Conservation (phyloP, 2,113 vertebrate genomes). For the Elanus axillaris region DNA sequence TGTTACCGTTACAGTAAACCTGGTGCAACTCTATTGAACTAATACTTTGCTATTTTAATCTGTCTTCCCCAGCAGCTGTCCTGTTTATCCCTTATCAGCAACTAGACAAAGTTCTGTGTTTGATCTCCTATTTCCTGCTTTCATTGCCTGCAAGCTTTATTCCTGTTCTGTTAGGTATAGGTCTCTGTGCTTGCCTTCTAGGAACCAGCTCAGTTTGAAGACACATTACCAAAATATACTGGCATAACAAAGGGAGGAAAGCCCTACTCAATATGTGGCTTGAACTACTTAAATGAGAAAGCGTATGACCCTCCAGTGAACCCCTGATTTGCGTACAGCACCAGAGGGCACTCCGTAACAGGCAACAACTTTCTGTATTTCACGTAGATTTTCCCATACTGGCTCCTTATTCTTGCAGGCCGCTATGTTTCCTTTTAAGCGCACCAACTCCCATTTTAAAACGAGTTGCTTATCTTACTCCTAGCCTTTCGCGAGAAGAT, state of each 20-base stretch:
- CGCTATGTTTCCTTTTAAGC: neutral
- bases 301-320: neutral
- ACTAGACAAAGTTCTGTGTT: neutral
- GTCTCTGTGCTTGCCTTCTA: neutral
- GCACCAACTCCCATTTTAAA: neutral
- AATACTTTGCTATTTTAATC: neutral
- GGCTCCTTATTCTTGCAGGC: neutral
- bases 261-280: neutral
- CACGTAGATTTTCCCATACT: neutral
- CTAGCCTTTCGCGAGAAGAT: neutral
- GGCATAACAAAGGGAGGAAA: neutral
- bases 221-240: neutral
- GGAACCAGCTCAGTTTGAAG: neutral
- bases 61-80: neutral
- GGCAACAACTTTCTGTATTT: neutral
- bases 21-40: neutral
- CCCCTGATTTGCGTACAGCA: neutral
- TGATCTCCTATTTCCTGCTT: neutral
- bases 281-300: neutral
- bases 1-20: neutral
- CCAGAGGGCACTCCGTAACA: neutral
- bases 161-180: neutral
- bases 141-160: no score
- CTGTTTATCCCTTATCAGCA: neutral
- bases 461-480: neutral